Percentiles rank a stretch among this genome's conserved stretches.
Conservation (phyloP, 2,888 invertebrate species). For the Pollenia amentaria region DNA sequence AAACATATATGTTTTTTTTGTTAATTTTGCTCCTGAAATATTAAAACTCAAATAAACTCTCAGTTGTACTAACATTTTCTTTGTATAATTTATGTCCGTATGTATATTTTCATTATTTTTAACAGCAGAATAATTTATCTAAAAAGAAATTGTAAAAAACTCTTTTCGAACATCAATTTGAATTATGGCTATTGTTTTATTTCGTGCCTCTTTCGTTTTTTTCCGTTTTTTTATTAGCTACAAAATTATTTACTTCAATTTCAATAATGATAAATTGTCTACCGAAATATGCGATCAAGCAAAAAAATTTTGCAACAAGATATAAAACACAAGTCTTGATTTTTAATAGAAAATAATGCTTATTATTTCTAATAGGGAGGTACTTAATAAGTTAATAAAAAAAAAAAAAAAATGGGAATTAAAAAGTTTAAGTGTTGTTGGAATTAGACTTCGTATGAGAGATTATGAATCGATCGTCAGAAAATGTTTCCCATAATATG, state of each 20-base stretch:
- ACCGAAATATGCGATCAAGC: slow-evolving; percentile 11
- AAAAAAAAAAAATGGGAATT: not conserved
- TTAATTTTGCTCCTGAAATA: no score
- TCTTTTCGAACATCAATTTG: slow-evolving; percentile 1
- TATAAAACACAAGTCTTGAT: slow-evolving; percentile 51
- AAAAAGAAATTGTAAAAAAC: slow-evolving; percentile 36
- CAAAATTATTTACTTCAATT: slow-evolving; percentile 47
- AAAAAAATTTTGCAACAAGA: slow-evolving; percentile 12
- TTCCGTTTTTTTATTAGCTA: not conserved
- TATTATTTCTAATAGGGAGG: not conserved
- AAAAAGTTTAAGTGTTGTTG: not conserved
- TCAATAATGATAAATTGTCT: slow-evolving; percentile 60
- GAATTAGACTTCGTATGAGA: no score
- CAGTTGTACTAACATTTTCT: not conserved
- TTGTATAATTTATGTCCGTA: not conserved
- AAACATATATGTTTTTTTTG: no score
- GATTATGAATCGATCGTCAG: no score
- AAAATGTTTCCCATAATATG: no score
- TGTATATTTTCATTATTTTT: slow-evolving; percentile 13
- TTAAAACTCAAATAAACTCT: no score
- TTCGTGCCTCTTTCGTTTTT: slow-evolving; percentile 17
- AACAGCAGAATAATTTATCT: slow-evolving; percentile 39
- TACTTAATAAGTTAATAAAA: not conserved
- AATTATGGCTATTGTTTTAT: slow-evolving; percentile 30
- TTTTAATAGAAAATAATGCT: slow-evolving; percentile 37